Evolutionary conservation across 92 coral and sea anemone genomes (phyloP).

Genomic region (Phenganax marumi): DNA sequence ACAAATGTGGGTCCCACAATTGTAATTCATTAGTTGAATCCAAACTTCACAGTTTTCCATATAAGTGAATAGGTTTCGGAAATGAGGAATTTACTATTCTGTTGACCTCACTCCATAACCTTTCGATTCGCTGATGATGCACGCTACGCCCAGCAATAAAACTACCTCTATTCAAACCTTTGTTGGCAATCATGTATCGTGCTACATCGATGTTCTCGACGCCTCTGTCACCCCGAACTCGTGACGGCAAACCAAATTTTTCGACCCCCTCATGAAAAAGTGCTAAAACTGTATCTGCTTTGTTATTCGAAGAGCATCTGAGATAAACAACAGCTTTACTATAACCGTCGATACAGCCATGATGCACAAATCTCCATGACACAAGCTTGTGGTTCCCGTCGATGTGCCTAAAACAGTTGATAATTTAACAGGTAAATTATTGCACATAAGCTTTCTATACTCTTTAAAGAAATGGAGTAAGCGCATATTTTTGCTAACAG

Average conservation of each 20-base stretch:
- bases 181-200: conserved; percentile 17
- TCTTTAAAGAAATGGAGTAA: too few species aligned
- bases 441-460: too few species aligned
- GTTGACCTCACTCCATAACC: conserved; percentile 23
- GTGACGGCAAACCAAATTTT: conserved; percentile 14
- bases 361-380: conserved; percentile 2
- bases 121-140: conserved; percentile 9
- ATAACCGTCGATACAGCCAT: conserved; percentile 33
- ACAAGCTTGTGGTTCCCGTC: conserved; percentile 17
- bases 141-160: conserved; percentile 7
- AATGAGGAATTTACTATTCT: conserved; percentile 22
- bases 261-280: conserved; percentile 55
- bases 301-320: conserved; percentile 20
- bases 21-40: conserved; percentile 33
- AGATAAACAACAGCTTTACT: conserved; percentile 23
- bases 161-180: conserved; percentile 8
- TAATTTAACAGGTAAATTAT: background rate
- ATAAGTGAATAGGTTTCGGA: conserved; percentile 16
- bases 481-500: too few species aligned
- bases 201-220: conserved; percentile 1
- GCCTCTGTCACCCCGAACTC: conserved; percentile 11
- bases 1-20: conserved; percentile 24
- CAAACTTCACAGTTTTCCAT: conserved; percentile 12
- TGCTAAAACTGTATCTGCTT: conserved; percentile 48
- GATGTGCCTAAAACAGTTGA: background rate